Evolutionary conservation across 2,888 invertebrate genomes (phyloP), one percentile per base, ranked within the genome.

Genomic region (Iselma pallidipennis): DNA sequence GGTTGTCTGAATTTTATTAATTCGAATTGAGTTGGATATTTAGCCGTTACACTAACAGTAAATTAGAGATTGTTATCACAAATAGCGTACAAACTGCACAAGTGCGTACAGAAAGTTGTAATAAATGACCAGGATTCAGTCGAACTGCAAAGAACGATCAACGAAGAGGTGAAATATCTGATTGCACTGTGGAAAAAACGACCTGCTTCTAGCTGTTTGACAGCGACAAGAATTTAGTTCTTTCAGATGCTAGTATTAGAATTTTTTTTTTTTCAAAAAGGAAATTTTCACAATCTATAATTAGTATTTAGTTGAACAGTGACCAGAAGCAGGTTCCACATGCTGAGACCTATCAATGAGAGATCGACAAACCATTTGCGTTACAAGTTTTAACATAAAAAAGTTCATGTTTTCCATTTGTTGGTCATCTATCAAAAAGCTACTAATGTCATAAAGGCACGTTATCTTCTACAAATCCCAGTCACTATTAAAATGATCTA

Each of bases 401-500:
- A 68, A 65, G 64, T 62, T 60, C 67, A 70, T 70, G 69, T 71
- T 68, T 67, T 59, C 64, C 66, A 55, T 63, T 68, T 67, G 68
- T 63, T 42, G 61, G 56, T 50, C 69, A 69, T 71, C 61, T 61
- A 68, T 71, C 71, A 71, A 55, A 63, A 25, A 50, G 55, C 49
- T 54, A 31, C 65, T 60, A 62, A 63, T 61, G 67, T 70, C 67
- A 67, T 58, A 55, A 16, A 61, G 65, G 65, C 62, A 67, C 63
- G 65, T 66, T 70, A 71, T 72, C 70, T 61, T 16, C 62, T 49
- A 66, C 69, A 65, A 67, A 68, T 68, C 72, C 68, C 48, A 7
- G 37, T 37, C 52, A 66, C 71, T 67, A 70, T 72, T 72, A 71
- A 72, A 68, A 66, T 71, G 72, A 72, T 71, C 68, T 67, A 72